Evolutionary conservation across 1,140 invertebrate genomes (phyloP), one percentile per base, ranked within the genome.

Genomic region (Pseudomyrmex gracilis): DNA sequence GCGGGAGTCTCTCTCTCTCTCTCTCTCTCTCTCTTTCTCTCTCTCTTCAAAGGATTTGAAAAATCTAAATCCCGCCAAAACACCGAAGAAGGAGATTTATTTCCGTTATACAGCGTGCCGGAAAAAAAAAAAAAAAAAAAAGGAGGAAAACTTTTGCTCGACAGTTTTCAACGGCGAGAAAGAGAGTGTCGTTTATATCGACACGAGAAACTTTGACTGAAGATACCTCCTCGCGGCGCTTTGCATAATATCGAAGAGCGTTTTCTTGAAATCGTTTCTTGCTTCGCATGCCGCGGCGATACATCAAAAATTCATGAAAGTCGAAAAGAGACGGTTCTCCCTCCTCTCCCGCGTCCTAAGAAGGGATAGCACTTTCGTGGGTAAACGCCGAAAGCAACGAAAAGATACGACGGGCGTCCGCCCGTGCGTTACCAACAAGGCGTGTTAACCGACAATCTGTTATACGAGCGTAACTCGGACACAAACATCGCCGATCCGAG

Each of bases 391-490:
- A 74, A 74, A 73, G 55, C 76, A 34, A 58, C 53, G 57, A 64
- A 66, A 85, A 86, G 70, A 83, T 58, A 55, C 2, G 5, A n/a
- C 24, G 20, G 13, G 20, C 74, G 13, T 45, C 17, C 13, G 67
- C 77, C 43, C 64, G 64, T 71, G 77, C 84, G 63, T 22, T 61
- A 64, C 49, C 67, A 84, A 71, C 61, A 66, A 68, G 53, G 53
- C 86, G 77, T 64, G 85, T 57, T 83, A 60, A 57, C 68, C 68
- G 58, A 70, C 86, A 73, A 84, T 84, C 73, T 76, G 85, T 87
- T 87, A 84, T 74, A 60, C 85, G 85, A 76, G 63, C 34, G 85
- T 87, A 87, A 78, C 85, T 87, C 86, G 73, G 66, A 67, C 86
- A 67, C 86, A 87, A 87, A 84, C 73, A 87, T 67, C 82, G 58